Evolutionary conservation across 2,888 invertebrate species (phyloP).

Genomic region (Diadegma fenestrale): DNA sequence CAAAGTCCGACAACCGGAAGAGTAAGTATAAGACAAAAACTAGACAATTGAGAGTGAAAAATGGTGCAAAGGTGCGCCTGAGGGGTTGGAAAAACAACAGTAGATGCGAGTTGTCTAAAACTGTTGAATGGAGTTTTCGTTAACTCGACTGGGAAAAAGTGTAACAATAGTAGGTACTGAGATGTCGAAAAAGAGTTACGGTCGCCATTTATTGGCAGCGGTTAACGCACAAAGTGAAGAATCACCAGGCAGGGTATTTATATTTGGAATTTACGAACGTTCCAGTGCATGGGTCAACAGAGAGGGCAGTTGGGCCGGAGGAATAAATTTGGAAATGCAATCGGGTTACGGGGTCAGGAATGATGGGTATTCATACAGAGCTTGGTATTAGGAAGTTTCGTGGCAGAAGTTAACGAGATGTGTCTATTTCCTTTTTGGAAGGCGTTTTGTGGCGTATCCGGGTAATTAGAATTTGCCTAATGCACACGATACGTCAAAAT

Average conservation of each 20-base stretch:
- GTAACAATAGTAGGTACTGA: constrained; percentile 40
- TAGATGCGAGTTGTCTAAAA: constrained; percentile 10
- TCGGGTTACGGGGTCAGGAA: background rate
- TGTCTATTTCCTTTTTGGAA: constrained; percentile 68
- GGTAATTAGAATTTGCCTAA: constrained; percentile 80
- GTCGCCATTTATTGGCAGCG: constrained; percentile 37
- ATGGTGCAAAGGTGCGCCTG: constrained; percentile 15
- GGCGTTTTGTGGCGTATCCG: constrained; percentile 45
- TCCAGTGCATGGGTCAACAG: background rate
- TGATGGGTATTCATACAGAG: background rate
- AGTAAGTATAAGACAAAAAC: constrained; percentile 12
- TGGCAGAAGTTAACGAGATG: constrained; percentile 53
- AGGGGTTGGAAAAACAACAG: constrained; percentile 15
- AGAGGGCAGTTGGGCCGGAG: background rate
- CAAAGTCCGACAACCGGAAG: background rate
- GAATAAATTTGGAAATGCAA: constrained; percentile 7
- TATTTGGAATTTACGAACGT: background rate
- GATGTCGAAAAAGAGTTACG: constrained; percentile 50
- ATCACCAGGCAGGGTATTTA: constrained; percentile 2
- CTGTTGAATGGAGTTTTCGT: constrained; percentile 28
- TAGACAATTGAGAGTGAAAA: background rate
- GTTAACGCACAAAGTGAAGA: constrained; percentile 17
- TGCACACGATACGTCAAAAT: constrained; percentile 79
- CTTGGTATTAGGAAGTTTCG: background rate
- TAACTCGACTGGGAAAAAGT: constrained; percentile 42